phyloP scores from a whole-genome alignment of 2,113 vertebrate genomes.

The Benitochromis conjunctus region DNA sequence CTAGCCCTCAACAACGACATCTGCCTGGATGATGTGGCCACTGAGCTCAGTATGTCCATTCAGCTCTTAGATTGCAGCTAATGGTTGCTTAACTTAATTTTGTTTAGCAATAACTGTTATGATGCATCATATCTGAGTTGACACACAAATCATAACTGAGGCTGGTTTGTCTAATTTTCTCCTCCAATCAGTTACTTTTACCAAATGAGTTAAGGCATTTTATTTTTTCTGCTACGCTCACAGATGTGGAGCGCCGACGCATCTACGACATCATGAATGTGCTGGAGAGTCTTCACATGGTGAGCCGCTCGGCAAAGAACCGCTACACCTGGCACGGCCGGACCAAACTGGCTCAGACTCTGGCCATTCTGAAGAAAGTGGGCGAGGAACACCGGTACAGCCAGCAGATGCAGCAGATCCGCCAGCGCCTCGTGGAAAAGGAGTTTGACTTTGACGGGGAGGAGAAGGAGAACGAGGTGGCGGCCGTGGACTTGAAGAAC shows the following conservation, averaged over 20 bases:
- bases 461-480: slow-evolving; percentile 71
- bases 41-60: slow-evolving; percentile 85
- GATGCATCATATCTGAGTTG: not conserved
- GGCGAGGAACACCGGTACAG: slow-evolving; percentile 84
- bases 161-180: not conserved
- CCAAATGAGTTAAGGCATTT: not conserved
- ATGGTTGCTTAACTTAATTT: not conserved
- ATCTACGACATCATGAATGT: slow-evolving; percentile 98
- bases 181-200: not conserved
- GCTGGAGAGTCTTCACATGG: slow-evolving; percentile 95
- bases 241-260: slow-evolving; percentile 89
- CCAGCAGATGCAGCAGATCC: slow-evolving; percentile 87
- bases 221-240: not conserved
- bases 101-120: not conserved
- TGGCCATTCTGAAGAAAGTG: slow-evolving; percentile 81
- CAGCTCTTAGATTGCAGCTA: not conserved
- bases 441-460: slow-evolving; percentile 73
- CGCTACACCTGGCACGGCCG: slow-evolving; percentile 89
- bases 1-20: slow-evolving; percentile 82
- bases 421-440: slow-evolving; percentile 74
- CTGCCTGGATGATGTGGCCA: slow-evolving; percentile 91
- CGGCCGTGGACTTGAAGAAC: slow-evolving; percentile 27
- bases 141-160: not conserved
- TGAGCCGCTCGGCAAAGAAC: slow-evolving; percentile 94
- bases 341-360: slow-evolving; percentile 82